Conservation (phyloP, 2,888 invertebrate species). For the Eristalis pertinax region DNA sequence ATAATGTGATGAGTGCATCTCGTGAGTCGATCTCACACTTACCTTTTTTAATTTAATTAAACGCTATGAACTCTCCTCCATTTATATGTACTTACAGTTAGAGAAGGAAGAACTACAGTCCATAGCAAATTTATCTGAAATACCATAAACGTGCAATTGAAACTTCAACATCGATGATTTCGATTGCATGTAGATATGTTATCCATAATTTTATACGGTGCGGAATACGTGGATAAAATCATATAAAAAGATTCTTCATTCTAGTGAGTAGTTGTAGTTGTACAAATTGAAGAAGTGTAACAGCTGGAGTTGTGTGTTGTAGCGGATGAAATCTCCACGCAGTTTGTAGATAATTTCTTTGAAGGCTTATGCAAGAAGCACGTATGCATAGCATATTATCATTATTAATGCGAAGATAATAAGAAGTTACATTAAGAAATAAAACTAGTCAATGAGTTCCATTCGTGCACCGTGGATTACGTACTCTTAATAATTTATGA, state of each 20-base stretch:
- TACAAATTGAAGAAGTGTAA: constrained; percentile 13
- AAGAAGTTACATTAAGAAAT: no score
- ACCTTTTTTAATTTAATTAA: neutral
- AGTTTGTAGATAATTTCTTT: neutral
- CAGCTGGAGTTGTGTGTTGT: neutral
- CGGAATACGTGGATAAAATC: neutral
- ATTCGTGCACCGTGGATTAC: no score
- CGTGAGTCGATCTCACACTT: neutral
- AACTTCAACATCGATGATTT: constrained; percentile 33
- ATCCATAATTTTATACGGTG: constrained; percentile 34
- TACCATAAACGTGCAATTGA: constrained; percentile 46
- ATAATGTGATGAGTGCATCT: neutral
- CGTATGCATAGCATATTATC: no score
- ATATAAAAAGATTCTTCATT: constrained; percentile 32
- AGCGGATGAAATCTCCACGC: neutral
- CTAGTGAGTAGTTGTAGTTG: constrained; percentile 10
- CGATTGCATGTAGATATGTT: neutral
- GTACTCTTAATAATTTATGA: no score
- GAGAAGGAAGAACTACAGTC: constrained; percentile 8
- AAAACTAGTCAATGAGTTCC: no score
- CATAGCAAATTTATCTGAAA: constrained; percentile 24
- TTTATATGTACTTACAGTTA: constrained; percentile 38
- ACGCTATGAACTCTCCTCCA: constrained; percentile 5
- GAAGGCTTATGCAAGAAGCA: no score
- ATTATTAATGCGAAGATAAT: no score